These are phyloP conservation scores for Tapirus terrestris DNA, from an alignment of 2,113 vertebrate genomes.

Conservation along the genomic window DNA sequence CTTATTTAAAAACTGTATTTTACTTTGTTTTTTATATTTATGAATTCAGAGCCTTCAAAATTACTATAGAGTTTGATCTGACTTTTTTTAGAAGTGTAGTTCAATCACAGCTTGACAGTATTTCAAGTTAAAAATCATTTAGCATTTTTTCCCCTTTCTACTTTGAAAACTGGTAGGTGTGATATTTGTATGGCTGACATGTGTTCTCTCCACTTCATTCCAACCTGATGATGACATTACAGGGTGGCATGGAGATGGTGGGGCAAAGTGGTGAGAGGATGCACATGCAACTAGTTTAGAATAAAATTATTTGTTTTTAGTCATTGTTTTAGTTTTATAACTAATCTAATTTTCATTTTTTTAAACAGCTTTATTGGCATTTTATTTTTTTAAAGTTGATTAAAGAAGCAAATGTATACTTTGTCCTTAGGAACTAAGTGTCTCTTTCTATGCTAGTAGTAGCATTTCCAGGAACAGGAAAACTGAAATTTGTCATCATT, in stretches of 20 bases:
- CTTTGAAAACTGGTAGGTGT: neutral
- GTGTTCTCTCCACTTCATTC: neutral
- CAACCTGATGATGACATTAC: neutral
- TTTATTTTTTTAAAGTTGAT: neutral
- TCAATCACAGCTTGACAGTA: neutral
- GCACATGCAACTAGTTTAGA: neutral
- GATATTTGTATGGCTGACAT: neutral
- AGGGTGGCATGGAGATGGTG: neutral
- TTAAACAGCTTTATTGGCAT: neutral
- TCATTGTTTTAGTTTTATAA: conserved; percentile 33
- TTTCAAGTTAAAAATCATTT: conserved; percentile 15
- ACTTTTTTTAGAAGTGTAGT: neutral
- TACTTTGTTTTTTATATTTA: conserved; percentile 33
- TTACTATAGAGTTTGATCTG: neutral
- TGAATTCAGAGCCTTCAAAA: neutral
- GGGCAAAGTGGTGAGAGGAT: neutral
- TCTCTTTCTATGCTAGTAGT: conserved; percentile 16
- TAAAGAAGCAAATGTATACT: conserved; percentile 8
- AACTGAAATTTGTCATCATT: conserved; percentile 36
- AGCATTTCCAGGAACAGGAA: neutral
- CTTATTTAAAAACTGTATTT: neutral
- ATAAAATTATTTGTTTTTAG: conserved; percentile 17
- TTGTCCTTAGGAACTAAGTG: neutral
- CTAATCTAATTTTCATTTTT: conserved; percentile 39
- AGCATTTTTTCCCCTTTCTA: too few species aligned